Evolutionary conservation across 2,113 vertebrate species (phyloP).

Genomic region (Pelodiscus sinensis): DNA sequence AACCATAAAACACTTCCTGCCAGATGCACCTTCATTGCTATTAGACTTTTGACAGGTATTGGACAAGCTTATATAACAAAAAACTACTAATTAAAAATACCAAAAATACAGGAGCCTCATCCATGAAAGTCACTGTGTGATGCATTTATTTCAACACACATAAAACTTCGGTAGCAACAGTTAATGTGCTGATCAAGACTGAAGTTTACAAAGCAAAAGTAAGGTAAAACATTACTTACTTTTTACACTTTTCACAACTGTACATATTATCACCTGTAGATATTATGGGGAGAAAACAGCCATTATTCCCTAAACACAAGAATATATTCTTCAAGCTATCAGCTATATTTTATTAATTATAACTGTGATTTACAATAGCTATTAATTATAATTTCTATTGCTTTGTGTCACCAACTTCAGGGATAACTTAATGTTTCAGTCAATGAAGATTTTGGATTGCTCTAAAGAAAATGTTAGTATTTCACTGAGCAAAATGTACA

Average conservation of each 20-base stretch:
- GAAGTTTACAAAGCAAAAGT: neutral
- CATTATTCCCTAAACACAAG: conserved; percentile 28
- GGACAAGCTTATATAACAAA: neutral
- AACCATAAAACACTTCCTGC: neutral
- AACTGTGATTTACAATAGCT: neutral
- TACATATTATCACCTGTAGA: conserved; percentile 98
- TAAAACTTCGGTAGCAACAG: neutral
- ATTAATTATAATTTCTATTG: neutral
- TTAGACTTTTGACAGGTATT: neutral
- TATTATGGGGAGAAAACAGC: conserved; percentile 16
- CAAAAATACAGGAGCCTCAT: neutral
- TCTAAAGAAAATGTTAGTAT: neutral
- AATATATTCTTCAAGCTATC: neutral
- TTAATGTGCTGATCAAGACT: neutral
- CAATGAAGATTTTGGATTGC: neutral
- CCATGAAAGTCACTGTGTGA: neutral
- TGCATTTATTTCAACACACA: neutral
- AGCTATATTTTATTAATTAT: neutral
- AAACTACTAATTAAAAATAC: neutral
- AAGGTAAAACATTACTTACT: conserved; percentile 84
- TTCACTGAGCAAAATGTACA: neutral
- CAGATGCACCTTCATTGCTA: neutral
- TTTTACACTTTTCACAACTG: conserved; percentile 99
- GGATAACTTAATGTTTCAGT: neutral
- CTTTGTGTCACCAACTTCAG: neutral